phyloP scores from a whole-genome alignment of 2,113 vertebrate species.

The Acanthochromis polyacanthus region DNA sequence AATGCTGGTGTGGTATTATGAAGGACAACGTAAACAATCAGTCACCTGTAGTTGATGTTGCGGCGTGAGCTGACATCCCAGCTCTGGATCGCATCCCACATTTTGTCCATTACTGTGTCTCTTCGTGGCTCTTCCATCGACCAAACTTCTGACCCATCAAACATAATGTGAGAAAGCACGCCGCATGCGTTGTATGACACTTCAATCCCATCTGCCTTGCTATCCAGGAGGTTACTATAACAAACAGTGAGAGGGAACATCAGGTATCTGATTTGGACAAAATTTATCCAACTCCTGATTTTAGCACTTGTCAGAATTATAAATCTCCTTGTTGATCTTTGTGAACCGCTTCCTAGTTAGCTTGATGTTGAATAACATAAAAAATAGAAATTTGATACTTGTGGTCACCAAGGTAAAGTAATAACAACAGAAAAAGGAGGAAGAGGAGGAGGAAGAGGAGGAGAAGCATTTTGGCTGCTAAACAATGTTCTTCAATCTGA shows the following conservation, averaged over 20 bases:
- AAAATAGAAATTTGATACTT: no score
- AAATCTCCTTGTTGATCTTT: no score
- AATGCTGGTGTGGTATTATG: neutral
- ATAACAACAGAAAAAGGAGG: no score
- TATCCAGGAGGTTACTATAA: constrained; percentile 93
- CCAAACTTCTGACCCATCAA: constrained; percentile 94
- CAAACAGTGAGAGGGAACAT: neutral
- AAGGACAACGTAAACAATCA: neutral
- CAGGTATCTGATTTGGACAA: neutral
- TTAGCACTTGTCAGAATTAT: no score
- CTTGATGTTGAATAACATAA: no score
- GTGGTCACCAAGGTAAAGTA: no score
- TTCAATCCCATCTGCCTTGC: constrained; percentile 97
- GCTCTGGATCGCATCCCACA: constrained; percentile 98
- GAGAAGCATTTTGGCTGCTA: no score
- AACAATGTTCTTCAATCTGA: no score
- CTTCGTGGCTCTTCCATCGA: constrained; percentile 90
- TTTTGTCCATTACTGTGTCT: constrained; percentile 92
- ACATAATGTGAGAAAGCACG: constrained; percentile 98
- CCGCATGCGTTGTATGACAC: constrained; percentile 98
- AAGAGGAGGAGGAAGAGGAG: no score
- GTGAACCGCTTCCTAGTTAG: no score
- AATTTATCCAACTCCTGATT: no score
- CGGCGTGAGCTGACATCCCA: constrained; percentile 98
- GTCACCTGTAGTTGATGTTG: constrained; percentile 98